These are phyloP conservation scores for Pherbina coryleti DNA, from an alignment of 2,888 invertebrate species.

Conservation along the genomic window DNA sequence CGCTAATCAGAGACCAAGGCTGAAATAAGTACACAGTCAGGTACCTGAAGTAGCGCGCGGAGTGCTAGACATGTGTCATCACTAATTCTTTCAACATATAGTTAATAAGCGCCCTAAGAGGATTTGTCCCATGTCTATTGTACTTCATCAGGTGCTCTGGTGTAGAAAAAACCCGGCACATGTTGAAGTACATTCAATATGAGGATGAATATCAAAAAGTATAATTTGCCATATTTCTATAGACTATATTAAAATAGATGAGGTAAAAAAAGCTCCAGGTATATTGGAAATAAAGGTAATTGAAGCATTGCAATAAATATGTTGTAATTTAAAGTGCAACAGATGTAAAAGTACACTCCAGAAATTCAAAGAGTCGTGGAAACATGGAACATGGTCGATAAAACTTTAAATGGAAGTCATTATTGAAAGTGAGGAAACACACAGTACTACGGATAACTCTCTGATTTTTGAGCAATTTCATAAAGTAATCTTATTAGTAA, in stretches of 20 bases:
- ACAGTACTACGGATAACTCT: no score
- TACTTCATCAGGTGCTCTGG: constrained; percentile 99
- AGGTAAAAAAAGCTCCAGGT: constrained; percentile 29
- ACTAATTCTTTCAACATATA: constrained; percentile 48
- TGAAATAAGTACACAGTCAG: constrained; percentile 81
- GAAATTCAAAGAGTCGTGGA: no score
- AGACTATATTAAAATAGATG: not conserved
- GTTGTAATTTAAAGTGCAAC: no score
- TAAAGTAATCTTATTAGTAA: no score
- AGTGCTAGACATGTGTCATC: constrained; percentile 69
- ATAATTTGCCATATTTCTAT: not conserved
- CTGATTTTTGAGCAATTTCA: no score
- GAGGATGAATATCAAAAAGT: constrained; percentile 69
- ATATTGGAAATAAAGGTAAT: not conserved
- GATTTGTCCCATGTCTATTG: constrained; percentile 93
- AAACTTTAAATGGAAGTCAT: no score
- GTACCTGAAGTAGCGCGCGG: constrained; percentile 99
- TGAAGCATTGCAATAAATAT: no score
- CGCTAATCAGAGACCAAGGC: constrained; percentile 92
- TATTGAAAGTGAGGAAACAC: no score
- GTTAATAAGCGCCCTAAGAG: not conserved
- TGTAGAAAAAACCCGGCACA: constrained; percentile 91
- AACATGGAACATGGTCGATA: no score
- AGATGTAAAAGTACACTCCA: no score
- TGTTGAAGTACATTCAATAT: constrained; percentile 99